A percentile compares a stretch with the other conserved stretches of the same genome.
Evolutionary conservation across 1,140 invertebrate genomes (phyloP).

Genomic region (Copidosoma floridanum): DNA sequence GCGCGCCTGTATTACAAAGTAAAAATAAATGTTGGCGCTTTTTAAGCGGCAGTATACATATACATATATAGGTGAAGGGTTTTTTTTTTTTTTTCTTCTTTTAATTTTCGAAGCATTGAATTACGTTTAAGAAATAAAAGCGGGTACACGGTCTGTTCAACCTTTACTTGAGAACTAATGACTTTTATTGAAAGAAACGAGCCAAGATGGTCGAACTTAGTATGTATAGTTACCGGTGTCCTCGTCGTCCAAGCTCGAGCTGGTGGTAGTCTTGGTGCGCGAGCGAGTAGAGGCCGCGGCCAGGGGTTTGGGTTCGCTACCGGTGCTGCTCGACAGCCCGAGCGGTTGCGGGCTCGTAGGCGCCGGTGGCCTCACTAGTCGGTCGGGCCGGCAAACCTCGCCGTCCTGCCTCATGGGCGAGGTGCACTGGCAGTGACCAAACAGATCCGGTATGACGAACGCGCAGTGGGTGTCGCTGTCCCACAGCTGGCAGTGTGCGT

Average conservation of each 20-base stretch:
- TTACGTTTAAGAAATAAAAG: background rate
- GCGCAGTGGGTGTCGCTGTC: slow-evolving; percentile 81
- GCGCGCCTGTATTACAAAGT: slow-evolving; percentile 44
- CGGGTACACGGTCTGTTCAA: no score
- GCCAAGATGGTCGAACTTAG: no score
- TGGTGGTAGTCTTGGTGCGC: background rate
- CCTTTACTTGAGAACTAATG: no score
- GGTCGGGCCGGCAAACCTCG: slow-evolving; percentile 57
- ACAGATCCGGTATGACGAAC: slow-evolving; percentile 83
- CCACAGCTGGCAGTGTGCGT: slow-evolving; percentile 81
- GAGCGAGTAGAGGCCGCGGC: background rate
- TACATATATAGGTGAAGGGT: no score
- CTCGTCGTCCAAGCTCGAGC: slow-evolving; percentile 10
- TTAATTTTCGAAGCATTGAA: no score
- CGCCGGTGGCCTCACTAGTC: slow-evolving; percentile 40
- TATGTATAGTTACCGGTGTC: slow-evolving; percentile 40
- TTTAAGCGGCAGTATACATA: no score
- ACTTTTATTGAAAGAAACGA: no score
- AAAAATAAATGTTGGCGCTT: no score
- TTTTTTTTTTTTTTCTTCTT: no score
- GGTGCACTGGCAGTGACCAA: slow-evolving; percentile 82
- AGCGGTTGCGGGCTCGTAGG: slow-evolving; percentile 24
- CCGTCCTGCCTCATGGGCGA: slow-evolving; percentile 66
- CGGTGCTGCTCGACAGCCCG: slow-evolving; percentile 6
- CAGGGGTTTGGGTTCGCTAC: slow-evolving; percentile 7